Evolutionary conservation across 2,888 invertebrate species (phyloP).

Genomic region (Hartigia nigra): DNA sequence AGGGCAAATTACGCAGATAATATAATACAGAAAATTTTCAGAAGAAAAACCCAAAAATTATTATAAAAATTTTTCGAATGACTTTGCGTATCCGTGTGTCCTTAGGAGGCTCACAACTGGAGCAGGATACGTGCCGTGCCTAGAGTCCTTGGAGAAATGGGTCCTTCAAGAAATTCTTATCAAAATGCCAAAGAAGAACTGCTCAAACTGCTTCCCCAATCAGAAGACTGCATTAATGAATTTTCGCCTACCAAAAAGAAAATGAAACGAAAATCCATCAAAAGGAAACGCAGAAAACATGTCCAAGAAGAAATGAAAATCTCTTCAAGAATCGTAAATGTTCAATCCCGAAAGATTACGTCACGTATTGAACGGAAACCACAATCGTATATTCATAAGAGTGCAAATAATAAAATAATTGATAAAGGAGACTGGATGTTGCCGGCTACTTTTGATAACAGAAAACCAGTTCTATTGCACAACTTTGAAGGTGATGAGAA

Average conservation of each 20-base stretch:
- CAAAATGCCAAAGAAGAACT: constrained; percentile 22
- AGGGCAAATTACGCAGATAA: constrained; percentile 14
- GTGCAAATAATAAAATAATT: neutral
- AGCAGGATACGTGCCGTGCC: constrained; percentile 24
- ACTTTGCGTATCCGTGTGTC: constrained; percentile 44
- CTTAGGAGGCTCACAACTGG: constrained; percentile 45
- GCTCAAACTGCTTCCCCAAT: constrained; percentile 21
- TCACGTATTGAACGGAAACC: neutral
- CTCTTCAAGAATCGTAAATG: neutral
- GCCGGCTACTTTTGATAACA: constrained; percentile 9
- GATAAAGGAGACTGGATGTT: neutral
- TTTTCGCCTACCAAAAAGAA: neutral
- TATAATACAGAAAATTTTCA: constrained; percentile 9
- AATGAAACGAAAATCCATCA: neutral
- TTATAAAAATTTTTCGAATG: constrained; percentile 20
- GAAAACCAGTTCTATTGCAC: constrained; percentile 20
- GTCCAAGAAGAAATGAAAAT: constrained; percentile 1
- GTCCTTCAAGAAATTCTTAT: constrained; percentile 16
- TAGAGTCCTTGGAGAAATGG: constrained; percentile 34
- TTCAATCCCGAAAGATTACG: neutral
- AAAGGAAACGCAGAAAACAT: neutral
- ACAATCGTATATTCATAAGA: neutral
- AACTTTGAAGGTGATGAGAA: constrained; percentile 2
- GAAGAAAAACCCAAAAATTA: constrained; percentile 19
- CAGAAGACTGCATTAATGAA: neutral